A percentile compares a stretch with the other conserved stretches of the same genome.
Conservation (phyloP, 2,888 invertebrate genomes). For the Drosophila prostipennis region DNA sequence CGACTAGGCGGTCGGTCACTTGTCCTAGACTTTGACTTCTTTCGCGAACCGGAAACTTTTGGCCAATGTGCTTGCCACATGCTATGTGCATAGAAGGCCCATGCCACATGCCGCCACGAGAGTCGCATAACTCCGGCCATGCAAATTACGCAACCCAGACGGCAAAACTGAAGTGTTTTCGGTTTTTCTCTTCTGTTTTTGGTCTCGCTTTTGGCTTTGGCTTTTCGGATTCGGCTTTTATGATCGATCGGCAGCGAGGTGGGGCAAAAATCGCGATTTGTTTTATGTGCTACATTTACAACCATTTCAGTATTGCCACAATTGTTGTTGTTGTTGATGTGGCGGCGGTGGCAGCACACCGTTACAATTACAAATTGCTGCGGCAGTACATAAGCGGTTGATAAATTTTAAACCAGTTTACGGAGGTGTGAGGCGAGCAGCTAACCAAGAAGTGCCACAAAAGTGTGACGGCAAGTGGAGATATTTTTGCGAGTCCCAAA, state of each 20-base stretch:
- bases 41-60: slow-evolving; percentile 67
- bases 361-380: slow-evolving; percentile 69
- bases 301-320: slow-evolving; percentile 60
- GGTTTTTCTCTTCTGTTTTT: slow-evolving; percentile 40
- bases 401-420: slow-evolving; percentile 70
- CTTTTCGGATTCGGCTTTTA: slow-evolving; percentile 54
- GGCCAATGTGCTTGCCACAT: slow-evolving; percentile 58
- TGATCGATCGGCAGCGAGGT: slow-evolving; percentile 73
- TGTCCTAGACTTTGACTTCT: slow-evolving; percentile 76
- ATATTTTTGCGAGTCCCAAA: slow-evolving; percentile 6
- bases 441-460: slow-evolving; percentile 52
- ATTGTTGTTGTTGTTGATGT: slow-evolving; percentile 31
- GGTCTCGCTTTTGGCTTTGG: slow-evolving; percentile 22
- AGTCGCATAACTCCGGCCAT: slow-evolving; percentile 67
- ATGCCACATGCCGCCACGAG: slow-evolving; percentile 34
- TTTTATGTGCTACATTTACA: slow-evolving; percentile 77
- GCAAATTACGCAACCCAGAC: slow-evolving; percentile 73
- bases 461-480: slow-evolving; percentile 9
- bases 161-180: slow-evolving; percentile 51
- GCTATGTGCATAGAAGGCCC: slow-evolving; percentile 38
- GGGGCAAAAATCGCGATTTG: slow-evolving; percentile 70
- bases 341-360: slow-evolving; percentile 43
- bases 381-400: slow-evolving; percentile 55
- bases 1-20: slow-evolving; percentile 46
- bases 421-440: slow-evolving; percentile 38